Evolutionary conservation across 2,888 invertebrate species (phyloP).

Genomic region (Pterostichus madidus): DNA sequence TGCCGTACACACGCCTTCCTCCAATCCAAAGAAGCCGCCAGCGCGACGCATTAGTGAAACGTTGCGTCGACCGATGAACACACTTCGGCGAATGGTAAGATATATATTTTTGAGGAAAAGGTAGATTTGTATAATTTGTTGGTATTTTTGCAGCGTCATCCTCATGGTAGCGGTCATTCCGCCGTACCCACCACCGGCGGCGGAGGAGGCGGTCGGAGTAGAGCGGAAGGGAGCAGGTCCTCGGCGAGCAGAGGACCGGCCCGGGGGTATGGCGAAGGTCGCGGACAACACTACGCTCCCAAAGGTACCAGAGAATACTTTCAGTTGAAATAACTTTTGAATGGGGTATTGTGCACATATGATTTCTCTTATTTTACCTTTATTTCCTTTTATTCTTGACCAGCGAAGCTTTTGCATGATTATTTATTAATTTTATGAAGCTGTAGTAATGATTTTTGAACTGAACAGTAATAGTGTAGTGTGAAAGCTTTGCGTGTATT

Average conservation of each 20-base stretch:
- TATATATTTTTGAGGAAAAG: slow-evolving; percentile 27
- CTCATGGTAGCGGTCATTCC: slow-evolving; percentile 74
- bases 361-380: slow-evolving; percentile 34
- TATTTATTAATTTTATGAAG: not conserved
- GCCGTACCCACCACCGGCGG: slow-evolving; percentile 71
- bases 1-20: slow-evolving; percentile 99
- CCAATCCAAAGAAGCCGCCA: slow-evolving; percentile 98
- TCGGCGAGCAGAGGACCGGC: slow-evolving; percentile 80
- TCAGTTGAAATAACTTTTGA: slow-evolving; percentile 13
- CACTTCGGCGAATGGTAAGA: slow-evolving; percentile 90
- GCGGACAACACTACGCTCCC: slow-evolving; percentile 86
- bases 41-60: slow-evolving; percentile 96
- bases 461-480: slow-evolving; percentile 13
- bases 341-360: not conserved
- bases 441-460: not conserved
- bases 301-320: slow-evolving; percentile 79
- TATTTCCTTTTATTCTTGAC: slow-evolving; percentile 22
- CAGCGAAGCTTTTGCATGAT: slow-evolving; percentile 51
- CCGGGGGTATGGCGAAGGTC: slow-evolving; percentile 85
- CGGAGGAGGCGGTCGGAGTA: slow-evolving; percentile 74
- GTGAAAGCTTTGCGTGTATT: slow-evolving; percentile 58
- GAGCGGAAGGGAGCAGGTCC: slow-evolving; percentile 75
- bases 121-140: not conserved
- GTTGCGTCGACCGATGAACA: slow-evolving; percentile 93
- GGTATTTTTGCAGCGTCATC: slow-evolving; percentile 75